Conservation (phyloP, 2,888 invertebrate genomes). For the Leptopilina myrica region DNA sequence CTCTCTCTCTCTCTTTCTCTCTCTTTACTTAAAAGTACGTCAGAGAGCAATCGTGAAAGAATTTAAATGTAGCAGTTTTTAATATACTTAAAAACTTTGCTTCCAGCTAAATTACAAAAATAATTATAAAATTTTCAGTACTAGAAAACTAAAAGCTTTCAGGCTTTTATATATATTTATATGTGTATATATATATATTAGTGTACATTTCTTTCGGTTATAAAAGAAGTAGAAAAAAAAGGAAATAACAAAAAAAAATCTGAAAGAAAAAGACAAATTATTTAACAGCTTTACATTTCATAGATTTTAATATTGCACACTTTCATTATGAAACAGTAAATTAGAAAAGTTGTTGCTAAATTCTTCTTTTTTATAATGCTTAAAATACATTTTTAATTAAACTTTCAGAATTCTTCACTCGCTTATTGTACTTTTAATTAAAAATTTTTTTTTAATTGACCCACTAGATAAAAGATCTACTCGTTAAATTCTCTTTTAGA, state of each 20-base stretch:
- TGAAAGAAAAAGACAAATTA: not conserved
- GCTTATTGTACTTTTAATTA: constrained; percentile 5
- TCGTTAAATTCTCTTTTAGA: not conserved
- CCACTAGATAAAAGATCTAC: too few species aligned
- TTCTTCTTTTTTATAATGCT: not conserved
- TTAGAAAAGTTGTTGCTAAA: constrained; percentile 12
- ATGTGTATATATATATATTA: not conserved
- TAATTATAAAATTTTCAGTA: constrained; percentile 14
- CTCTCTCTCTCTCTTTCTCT: too few species aligned
- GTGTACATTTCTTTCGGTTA: not conserved
- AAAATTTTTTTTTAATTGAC: not conserved
- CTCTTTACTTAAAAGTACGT: constrained; percentile 36
- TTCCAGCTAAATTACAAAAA: constrained; percentile 17
- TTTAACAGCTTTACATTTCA: constrained; percentile 13
- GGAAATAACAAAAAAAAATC: too few species aligned
- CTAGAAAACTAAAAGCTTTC: constrained; percentile 6
- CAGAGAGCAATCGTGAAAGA: constrained; percentile 35
- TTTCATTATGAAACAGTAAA: constrained; percentile 8
- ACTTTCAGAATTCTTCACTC: constrained; percentile 2
- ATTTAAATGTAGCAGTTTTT: constrained; percentile 37
- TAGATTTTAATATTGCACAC: not conserved
- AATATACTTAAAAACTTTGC: constrained; percentile 29
- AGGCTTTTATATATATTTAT: not conserved
- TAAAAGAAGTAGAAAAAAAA: not conserved
- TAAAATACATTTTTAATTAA: constrained; percentile 8